Evolutionary conservation across 2,888 invertebrate genomes (phyloP).

Genomic region (Euphydryas editha): DNA sequence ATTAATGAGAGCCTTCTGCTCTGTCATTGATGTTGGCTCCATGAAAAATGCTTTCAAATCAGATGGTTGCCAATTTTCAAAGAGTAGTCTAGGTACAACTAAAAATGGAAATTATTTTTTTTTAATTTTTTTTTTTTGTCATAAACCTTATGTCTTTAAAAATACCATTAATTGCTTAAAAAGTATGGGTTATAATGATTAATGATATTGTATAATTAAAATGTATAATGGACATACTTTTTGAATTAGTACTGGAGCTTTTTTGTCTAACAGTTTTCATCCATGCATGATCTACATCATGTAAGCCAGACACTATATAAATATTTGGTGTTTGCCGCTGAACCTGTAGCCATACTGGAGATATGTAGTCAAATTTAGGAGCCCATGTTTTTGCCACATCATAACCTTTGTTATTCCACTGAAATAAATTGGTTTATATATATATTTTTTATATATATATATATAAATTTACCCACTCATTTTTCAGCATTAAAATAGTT

Average conservation of each 20-base stretch:
- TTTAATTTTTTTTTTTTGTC: neutral
- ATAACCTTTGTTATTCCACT: conserved; percentile 98
- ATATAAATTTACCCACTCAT: too few species aligned
- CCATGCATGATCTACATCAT: conserved; percentile 95
- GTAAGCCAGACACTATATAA: conserved; percentile 88
- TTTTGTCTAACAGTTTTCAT: conserved; percentile 87
- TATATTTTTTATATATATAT: too few species aligned
- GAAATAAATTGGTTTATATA: conserved; percentile 43
- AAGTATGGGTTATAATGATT: too few species aligned
- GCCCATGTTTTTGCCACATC: conserved; percentile 95
- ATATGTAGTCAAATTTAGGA: conserved; percentile 94
- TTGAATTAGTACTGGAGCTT: conserved; percentile 80
- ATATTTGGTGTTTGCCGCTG: conserved; percentile 84
- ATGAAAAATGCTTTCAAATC: conserved; percentile 89
- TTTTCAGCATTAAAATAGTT: too few species aligned
- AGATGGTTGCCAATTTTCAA: conserved; percentile 92
- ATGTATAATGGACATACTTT: conserved; percentile 75
- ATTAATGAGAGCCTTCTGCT: conserved; percentile 86
- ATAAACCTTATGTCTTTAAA: neutral
- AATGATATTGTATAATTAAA: too few species aligned
- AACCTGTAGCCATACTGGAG: conserved; percentile 98
- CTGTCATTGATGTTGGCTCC: conserved; percentile 85
- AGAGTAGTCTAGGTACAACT: conserved; percentile 95
- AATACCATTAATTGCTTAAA: neutral
- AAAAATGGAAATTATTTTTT: conserved; percentile 51